These are phyloP conservation scores for Troilus luridus DNA, from an alignment of 2,888 invertebrate genomes.

Conservation along the genomic window DNA sequence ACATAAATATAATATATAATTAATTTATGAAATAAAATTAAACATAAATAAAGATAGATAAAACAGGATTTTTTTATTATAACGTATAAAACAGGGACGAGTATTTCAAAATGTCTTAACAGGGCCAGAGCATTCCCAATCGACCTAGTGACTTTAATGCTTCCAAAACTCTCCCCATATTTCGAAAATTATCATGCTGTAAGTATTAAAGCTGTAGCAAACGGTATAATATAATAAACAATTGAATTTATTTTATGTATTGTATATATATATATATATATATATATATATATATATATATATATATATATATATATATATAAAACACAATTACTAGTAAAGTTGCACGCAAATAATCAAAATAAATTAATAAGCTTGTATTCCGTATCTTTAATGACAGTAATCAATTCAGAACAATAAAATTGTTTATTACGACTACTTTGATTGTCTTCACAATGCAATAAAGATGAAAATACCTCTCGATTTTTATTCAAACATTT, in stretches of 20 bases:
- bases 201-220: too few species aligned
- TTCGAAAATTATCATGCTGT: not conserved
- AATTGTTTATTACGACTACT: not conserved
- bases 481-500: not conserved
- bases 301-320: too few species aligned
- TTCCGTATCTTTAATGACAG: not conserved
- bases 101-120: not conserved
- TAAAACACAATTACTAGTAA: too few species aligned
- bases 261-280: too few species aligned
- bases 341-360: too few species aligned
- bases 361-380: too few species aligned
- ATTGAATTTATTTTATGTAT: too few species aligned
- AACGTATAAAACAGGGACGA: not conserved
- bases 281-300: too few species aligned
- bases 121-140: not conserved
- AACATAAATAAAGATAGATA: not conserved
- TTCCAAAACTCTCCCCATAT: not conserved
- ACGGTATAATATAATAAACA: too few species aligned
- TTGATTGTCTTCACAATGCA: not conserved
- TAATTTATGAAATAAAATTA: not conserved
- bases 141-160: constrained; percentile 35
- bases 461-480: not conserved
- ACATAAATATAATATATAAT: too few species aligned
- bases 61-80: not conserved
- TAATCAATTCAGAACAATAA: not conserved